Base-by-base conservation (phyloP, 2,113 vertebrate species). In the Siniperca chuatsi region DNA sequence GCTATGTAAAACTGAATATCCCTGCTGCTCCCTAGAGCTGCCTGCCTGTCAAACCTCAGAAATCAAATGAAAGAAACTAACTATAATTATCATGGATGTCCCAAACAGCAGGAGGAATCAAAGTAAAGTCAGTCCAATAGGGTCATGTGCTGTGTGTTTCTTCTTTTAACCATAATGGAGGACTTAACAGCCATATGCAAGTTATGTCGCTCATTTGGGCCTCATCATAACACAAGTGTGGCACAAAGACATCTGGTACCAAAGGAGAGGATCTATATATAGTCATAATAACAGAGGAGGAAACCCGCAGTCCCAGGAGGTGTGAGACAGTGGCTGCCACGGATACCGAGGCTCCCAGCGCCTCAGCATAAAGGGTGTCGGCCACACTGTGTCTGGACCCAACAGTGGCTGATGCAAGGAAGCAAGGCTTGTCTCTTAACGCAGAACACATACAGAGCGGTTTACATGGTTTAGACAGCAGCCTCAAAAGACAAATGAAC, bases 241-340 rank as follows among this genome's bases (percentile, higher is more conserved):
- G 73, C 70, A 87, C 82, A 89, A 89, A 87, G 83, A 84, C 90
- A 92, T 90, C 78, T 87, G 85, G 86, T 65, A 58, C 78, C 74
- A 69, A 89, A 89, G 66, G 60, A 83, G 66, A 40, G 64, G 60
- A 35, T 85, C 91, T 93, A 93, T 89, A 93, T 90, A 91, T 93
- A 94, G 91, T 77, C 73, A 80, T 90, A 93, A 93, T 92, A 87
- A 92, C 89, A 93, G 92, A 85, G 88, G 78, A 91, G 90, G 90
- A 90, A 87, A 89, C 65, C 79, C 21, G 86, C 81, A 72, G 83
- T 87, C 92, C 89, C 84, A 64, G 70, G 88, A 93, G 90, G 92
- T 93, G 90, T 85, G 91, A 89, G 84, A 79, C 67, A 64, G 86
- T 21, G 91, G 85, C 89, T 92, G 88, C 89, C 89, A 85, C 76